Evolutionary conservation across 2,113 vertebrate genomes (phyloP).

Genomic region (Mirounga angustirostris): DNA sequence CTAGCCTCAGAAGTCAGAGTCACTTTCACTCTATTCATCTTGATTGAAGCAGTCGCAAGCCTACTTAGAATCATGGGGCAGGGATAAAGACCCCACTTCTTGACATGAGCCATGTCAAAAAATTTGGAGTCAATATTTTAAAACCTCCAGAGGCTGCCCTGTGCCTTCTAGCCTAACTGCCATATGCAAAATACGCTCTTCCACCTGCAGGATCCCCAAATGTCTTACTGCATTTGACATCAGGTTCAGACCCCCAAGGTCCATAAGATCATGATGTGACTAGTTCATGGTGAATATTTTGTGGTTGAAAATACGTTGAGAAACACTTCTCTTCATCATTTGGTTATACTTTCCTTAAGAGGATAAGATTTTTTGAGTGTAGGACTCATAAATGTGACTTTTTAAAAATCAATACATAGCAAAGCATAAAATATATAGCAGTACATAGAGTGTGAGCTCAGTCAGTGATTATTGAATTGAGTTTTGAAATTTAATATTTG

Average conservation of each 20-base stretch:
- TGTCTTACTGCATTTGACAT: neutral
- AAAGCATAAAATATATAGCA: neutral
- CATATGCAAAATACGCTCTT: neutral
- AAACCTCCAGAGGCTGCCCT: neutral
- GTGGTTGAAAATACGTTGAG: neutral
- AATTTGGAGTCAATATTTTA: neutral
- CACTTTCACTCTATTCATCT: neutral
- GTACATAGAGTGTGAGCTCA: neutral
- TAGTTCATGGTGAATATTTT: neutral
- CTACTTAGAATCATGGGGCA: neutral
- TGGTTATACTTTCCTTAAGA: neutral
- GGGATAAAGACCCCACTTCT: neutral
- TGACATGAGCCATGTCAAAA: neutral
- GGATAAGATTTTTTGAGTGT: neutral
- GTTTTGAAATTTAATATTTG: constrained; percentile 29
- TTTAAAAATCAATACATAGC: neutral
- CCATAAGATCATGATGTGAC: neutral
- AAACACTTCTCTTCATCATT: neutral
- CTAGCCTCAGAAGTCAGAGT: neutral
- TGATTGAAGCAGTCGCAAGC: neutral
- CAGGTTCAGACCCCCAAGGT: neutral
- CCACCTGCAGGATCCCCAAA: neutral
- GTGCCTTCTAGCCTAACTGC: neutral
- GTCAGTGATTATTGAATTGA: constrained; percentile 16
- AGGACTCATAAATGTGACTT: neutral